Percentiles rank a stretch among this genome's conserved stretches.
phyloP scores from a whole-genome alignment of 2,888 invertebrate species.

The Dioctria rufipes region DNA sequence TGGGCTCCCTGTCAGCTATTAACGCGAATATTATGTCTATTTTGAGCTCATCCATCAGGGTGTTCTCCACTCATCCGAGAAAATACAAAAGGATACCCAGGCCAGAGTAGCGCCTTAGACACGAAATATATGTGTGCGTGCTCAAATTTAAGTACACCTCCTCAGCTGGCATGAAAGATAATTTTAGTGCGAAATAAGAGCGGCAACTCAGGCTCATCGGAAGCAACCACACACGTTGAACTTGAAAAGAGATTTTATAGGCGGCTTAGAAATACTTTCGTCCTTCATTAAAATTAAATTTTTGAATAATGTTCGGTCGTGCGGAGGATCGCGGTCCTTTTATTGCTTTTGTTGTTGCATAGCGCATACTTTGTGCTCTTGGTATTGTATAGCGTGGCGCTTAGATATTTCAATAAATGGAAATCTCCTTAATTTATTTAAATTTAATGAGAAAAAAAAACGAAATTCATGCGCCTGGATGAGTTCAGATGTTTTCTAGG shows the following conservation, averaged over 20 bases:
- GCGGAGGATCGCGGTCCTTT: slow-evolving; percentile 26
- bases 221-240: slow-evolving; percentile 47
- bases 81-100: slow-evolving; percentile 31
- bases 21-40: slow-evolving; percentile 47
- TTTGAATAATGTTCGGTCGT: neutral
- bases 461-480: slow-evolving; percentile 6
- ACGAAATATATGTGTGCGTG: neutral
- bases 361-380: neutral
- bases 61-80: slow-evolving; percentile 47
- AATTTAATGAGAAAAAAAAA: neutral
- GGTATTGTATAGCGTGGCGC: slow-evolving; percentile 18
- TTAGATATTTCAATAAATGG: slow-evolving; percentile 30
- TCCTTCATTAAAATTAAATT: slow-evolving; percentile 38
- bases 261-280: slow-evolving; percentile 20
- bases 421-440: slow-evolving; percentile 33
- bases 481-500: slow-evolving; percentile 9
- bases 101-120: neutral
- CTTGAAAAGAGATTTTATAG: slow-evolving; percentile 41
- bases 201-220: slow-evolving; percentile 1
- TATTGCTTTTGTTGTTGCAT: slow-evolving; percentile 5
- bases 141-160: slow-evolving; percentile 11
- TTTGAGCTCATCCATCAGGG: slow-evolving; percentile 25
- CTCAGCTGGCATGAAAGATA: slow-evolving; percentile 3
- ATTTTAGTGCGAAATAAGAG: slow-evolving; percentile 40
- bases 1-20: slow-evolving; percentile 39